Conservation (phyloP, 2,797 vertebrate genomes). For the Rhodeus uyekii region DNA sequence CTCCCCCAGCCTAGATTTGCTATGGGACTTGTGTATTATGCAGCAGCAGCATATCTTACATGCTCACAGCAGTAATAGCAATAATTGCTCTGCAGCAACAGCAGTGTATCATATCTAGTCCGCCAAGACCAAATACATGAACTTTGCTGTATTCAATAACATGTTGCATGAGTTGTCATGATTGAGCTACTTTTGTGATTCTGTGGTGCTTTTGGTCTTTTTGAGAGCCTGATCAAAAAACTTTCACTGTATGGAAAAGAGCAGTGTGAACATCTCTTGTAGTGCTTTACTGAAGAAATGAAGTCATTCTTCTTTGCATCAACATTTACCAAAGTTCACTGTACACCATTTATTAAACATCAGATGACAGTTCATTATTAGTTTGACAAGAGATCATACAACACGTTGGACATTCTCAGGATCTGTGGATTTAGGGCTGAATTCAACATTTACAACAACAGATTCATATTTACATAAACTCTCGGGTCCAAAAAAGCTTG, state of each 20-base stretch:
- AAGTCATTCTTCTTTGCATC: background rate
- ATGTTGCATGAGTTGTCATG: background rate
- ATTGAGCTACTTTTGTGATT: background rate
- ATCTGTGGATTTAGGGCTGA: background rate
- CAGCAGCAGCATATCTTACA: background rate
- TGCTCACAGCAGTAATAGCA: background rate
- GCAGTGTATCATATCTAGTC: background rate
- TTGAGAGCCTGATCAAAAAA: background rate
- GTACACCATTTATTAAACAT: conserved; percentile 41
- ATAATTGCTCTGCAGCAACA: background rate
- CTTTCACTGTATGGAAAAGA: background rate
- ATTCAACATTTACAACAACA: conserved; percentile 26
- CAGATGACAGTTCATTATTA: conserved; percentile 1
- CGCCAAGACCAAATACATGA: background rate
- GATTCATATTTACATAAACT: background rate
- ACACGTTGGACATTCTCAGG: background rate
- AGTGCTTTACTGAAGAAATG: background rate
- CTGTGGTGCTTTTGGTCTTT: background rate
- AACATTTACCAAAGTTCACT: conserved; percentile 20
- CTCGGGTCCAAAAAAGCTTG: background rate
- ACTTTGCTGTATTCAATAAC: background rate
- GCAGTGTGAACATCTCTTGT: background rate
- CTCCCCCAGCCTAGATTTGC: background rate
- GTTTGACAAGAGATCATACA: conserved; percentile 18
- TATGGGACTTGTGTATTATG: background rate